These are phyloP conservation scores for Dryadula phaetusa DNA, from an alignment of 2,888 invertebrate genomes.

Conservation along the genomic window DNA sequence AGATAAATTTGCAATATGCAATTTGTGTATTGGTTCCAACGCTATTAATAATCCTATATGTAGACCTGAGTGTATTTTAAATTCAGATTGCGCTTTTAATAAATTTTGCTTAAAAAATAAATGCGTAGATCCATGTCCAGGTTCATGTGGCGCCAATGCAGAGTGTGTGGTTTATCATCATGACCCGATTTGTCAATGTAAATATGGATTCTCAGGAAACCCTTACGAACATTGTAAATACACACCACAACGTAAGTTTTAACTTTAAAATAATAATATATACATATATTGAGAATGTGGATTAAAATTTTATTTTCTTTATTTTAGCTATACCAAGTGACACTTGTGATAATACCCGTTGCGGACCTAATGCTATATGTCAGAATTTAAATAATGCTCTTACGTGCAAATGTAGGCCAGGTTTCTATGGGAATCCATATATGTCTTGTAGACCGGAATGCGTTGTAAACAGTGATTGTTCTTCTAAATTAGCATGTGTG, in stretches of 20 bases:
- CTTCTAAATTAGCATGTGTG: slow-evolving; percentile 88
- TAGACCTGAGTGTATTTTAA: slow-evolving; percentile 92
- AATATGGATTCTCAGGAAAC: slow-evolving; percentile 88
- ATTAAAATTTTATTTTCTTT: slow-evolving; percentile 36
- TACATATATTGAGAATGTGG: no score
- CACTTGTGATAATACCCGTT: slow-evolving; percentile 88
- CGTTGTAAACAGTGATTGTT: slow-evolving; percentile 91
- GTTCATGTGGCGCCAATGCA: slow-evolving; percentile 91
- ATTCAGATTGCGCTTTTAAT: slow-evolving; percentile 91
- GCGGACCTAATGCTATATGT: slow-evolving; percentile 90
- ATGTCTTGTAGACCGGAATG: slow-evolving; percentile 92
- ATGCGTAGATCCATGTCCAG: slow-evolving; percentile 91
- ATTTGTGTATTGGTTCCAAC: slow-evolving; percentile 89
- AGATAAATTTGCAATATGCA: slow-evolving; percentile 91
- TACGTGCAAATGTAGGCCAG: slow-evolving; percentile 88
- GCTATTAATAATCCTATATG: slow-evolving; percentile 89
- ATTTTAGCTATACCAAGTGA: slow-evolving; percentile 74
- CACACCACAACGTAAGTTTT: slow-evolving; percentile 80
- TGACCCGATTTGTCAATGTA: slow-evolving; percentile 89
- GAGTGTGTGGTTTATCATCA: slow-evolving; percentile 88
- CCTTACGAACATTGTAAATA: slow-evolving; percentile 90
- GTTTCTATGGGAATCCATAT: slow-evolving; percentile 92
- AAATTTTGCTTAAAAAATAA: slow-evolving; percentile 89
- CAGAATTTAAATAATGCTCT: slow-evolving; percentile 86
- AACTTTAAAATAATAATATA: slow-evolving; percentile 1